Evolutionary conservation across 1,140 invertebrate genomes (phyloP).

Genomic region (Drosophila kikkawai): DNA sequence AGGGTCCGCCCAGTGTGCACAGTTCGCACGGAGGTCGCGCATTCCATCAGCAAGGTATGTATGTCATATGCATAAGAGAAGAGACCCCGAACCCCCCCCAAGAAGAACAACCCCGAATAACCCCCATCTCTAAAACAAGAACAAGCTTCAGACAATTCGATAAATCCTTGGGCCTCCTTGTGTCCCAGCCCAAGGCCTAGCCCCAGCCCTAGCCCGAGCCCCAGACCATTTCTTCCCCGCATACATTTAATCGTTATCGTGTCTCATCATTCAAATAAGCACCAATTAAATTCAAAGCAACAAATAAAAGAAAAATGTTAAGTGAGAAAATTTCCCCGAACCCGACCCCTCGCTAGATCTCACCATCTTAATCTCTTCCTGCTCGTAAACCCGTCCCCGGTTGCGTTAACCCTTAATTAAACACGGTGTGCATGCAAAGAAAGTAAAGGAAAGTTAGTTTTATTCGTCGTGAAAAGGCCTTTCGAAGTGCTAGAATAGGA

Average conservation of each 20-base stretch:
- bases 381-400: slow-evolving; percentile 16
- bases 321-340: slow-evolving; percentile 1
- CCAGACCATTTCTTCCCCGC: slow-evolving; percentile 4
- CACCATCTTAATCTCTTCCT: slow-evolving; percentile 8
- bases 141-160: slow-evolving; percentile 26
- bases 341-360: slow-evolving; percentile 14
- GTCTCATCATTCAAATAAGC: slow-evolving; percentile 45
- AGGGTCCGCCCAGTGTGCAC: slow-evolving; percentile 92
- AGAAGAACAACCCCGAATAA: slow-evolving; percentile 11
- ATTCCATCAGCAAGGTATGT: slow-evolving; percentile 92
- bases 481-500: background rate
- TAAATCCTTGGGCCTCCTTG: slow-evolving; percentile 7
- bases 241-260: slow-evolving; percentile 51
- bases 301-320: slow-evolving; percentile 7
- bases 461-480: background rate
- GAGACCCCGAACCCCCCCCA: slow-evolving; percentile 2
- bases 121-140: slow-evolving; percentile 22
- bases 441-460: slow-evolving; percentile 12
- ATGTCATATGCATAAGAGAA: slow-evolving; percentile 55
- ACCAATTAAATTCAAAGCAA: slow-evolving; percentile 22
- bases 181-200: background rate
- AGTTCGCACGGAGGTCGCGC: slow-evolving; percentile 90
- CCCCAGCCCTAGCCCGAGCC: background rate
- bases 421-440: slow-evolving; percentile 28
- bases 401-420: slow-evolving; percentile 29